Evolutionary conservation across 2,888 invertebrate species (phyloP).

Genomic region (Neria commutata): DNA sequence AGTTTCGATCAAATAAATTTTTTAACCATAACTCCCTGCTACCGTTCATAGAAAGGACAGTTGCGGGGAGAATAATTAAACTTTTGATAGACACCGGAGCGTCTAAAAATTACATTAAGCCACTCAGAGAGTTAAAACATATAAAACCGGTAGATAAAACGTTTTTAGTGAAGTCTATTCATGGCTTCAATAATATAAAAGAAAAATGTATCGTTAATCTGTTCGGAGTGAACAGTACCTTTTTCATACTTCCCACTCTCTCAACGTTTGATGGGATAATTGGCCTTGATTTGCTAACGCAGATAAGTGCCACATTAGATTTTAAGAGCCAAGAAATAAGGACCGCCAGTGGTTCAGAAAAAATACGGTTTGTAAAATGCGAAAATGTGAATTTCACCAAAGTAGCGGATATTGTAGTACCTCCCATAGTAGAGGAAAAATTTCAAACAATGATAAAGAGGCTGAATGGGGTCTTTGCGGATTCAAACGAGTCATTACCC

Average conservation of each 20-base stretch:
- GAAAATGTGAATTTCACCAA: background rate
- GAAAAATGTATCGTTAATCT: too few relatives aligned
- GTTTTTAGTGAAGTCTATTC: background rate
- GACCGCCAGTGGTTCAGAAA: background rate
- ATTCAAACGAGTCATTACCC: constrained; percentile 8
- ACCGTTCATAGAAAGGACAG: constrained; percentile 18
- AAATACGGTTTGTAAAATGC: background rate
- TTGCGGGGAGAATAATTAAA: constrained; percentile 21
- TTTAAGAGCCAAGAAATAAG: background rate
- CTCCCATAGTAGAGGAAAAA: background rate
- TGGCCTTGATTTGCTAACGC: too few relatives aligned
- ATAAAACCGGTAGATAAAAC: background rate
- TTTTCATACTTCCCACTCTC: background rate
- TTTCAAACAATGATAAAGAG: background rate
- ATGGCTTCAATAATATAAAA: background rate
- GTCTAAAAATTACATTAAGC: constrained; percentile 29
- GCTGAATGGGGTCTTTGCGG: constrained; percentile 6
- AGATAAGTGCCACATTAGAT: too few relatives aligned
- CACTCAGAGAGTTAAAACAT: constrained; percentile 7
- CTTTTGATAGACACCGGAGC: constrained; percentile 26
- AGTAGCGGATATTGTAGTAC: background rate
- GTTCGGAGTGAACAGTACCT: background rate
- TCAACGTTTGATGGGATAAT: background rate
- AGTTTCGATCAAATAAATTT: constrained; percentile 16
- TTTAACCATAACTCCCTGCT: constrained; percentile 18